Evolutionary conservation across 2,797 vertebrate species (phyloP), one percentile per base, ranked within the genome.

Genomic region (Tangara arthus): DNA sequence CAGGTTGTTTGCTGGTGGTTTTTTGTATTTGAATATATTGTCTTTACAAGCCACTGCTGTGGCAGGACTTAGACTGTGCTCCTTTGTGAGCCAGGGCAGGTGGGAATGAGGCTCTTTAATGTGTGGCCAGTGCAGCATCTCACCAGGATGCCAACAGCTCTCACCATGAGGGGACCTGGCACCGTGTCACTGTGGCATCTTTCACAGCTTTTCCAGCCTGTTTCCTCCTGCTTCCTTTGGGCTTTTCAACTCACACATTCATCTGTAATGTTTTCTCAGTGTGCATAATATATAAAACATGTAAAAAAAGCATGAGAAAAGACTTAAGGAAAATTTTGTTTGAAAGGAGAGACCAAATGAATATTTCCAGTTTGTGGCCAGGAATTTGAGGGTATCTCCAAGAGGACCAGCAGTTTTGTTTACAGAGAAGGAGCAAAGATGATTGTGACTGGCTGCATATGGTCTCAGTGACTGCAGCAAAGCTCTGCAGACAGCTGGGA

Each of bases 401-500:
- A 55, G 72, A 26, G 21, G 24, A 30, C 26, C 14, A 2, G 22
- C 26, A 39, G 61, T 72, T 64, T 61, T 93, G 82, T 91, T 95
- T 94, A 78, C 8, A 3, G 35, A 24, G 50, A 49, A 82, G n/a
- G 63, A 55, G 41, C 1, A 2, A 53, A 78, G 75, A 93, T 9
- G 68, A 50, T 76, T 68, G 89, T 39, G 50, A 24, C 87, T 21
- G 77, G 66, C 87, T 94, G 64, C 94, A 79, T 89, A 81, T 82
- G 79, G 75, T 92, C 76, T 90, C 44, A 1, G 84, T 3, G 49
- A 61, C 75, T 78, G 95, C 72, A 90, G 5, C 85, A 95, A 94
- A 97, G 94, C 96, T 92, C 69, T 61, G 73, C 72, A 26, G 96
- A 97, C 97, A 98, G 97, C 97, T 98, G 97, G 95, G 95, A 97